Percentiles rank a stretch among this genome's conserved stretches.
These are phyloP conservation scores for Napeogenes sylphis DNA, from an alignment of 2,888 invertebrate species.

Conservation along the genomic window DNA sequence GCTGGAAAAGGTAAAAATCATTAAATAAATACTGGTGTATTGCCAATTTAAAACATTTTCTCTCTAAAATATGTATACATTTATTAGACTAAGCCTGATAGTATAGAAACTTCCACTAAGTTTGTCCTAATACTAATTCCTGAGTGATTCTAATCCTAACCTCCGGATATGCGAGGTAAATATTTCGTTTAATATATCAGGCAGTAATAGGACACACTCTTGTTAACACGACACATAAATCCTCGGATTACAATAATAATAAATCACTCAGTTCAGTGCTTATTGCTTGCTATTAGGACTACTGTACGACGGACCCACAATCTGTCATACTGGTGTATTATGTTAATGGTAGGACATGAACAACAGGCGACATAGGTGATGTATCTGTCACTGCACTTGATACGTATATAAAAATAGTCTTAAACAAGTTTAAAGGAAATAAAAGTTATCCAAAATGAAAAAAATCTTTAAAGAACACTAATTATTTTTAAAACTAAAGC, in stretches of 20 bases:
- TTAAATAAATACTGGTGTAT: no score
- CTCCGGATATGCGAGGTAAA: not conserved
- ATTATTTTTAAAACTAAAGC: no score
- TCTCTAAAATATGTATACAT: no score
- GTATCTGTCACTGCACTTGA: not conserved
- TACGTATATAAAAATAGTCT: not conserved
- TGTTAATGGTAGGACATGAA: not conserved
- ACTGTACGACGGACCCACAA: conserved; percentile 15
- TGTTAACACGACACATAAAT: conserved; percentile 8
- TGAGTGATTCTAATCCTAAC: no score
- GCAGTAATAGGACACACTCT: conserved; percentile 2
- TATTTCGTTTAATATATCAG: not conserved
- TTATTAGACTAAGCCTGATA: no score
- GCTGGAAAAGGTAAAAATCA: no score
- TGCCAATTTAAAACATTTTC: no score
- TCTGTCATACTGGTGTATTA: conserved; percentile 19
- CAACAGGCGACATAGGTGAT: not conserved
- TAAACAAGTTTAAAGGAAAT: no score
- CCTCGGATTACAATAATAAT: conserved; percentile 6
- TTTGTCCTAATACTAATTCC: no score
- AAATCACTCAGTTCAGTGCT: conserved; percentile 6
- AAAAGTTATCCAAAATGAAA: no score
- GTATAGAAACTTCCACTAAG: no score
- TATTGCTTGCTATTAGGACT: conserved; percentile 18
- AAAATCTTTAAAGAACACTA: no score